These are phyloP conservation scores for Upupa epops DNA, from an alignment of 2,113 vertebrate genomes.

Conservation along the genomic window DNA sequence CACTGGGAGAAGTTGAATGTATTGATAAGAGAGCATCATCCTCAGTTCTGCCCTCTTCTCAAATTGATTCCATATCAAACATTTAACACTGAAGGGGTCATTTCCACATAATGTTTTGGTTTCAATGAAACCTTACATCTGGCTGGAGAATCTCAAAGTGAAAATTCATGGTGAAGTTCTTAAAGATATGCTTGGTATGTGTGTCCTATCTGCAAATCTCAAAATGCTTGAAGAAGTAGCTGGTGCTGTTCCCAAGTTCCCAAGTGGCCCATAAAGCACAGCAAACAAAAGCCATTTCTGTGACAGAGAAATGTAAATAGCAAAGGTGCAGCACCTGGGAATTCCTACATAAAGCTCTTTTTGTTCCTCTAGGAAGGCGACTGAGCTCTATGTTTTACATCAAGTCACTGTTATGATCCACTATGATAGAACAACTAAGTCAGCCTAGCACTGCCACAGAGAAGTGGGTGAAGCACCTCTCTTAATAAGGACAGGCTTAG, in stretches of 20 bases:
- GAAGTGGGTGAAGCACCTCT: not conserved
- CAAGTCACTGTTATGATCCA: not conserved
- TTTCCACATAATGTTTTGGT: not conserved
- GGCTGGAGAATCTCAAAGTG: not conserved
- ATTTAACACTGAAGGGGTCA: not conserved
- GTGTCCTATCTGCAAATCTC: conserved; percentile 1
- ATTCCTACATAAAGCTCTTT: not conserved
- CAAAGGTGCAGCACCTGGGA: not conserved
- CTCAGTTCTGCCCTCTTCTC: not conserved
- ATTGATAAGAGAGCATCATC: not conserved
- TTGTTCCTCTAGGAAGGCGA: conserved; percentile 8
- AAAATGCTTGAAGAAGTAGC: conserved; percentile 1
- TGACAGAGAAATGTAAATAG: not conserved
- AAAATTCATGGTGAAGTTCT: not conserved
- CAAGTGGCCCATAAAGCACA: not conserved
- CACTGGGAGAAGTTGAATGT: not conserved
- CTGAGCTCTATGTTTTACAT: not conserved
- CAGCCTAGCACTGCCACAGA: not conserved
- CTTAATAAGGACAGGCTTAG: too few relatives aligned
- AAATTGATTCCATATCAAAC: not conserved
- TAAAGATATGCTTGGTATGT: not conserved
- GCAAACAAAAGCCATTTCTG: not conserved
- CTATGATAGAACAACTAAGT: not conserved
- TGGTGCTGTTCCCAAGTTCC: not conserved
- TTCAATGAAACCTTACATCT: not conserved